Conservation (phyloP, 2,797 vertebrate species). For the Heliangelus exortis region DNA sequence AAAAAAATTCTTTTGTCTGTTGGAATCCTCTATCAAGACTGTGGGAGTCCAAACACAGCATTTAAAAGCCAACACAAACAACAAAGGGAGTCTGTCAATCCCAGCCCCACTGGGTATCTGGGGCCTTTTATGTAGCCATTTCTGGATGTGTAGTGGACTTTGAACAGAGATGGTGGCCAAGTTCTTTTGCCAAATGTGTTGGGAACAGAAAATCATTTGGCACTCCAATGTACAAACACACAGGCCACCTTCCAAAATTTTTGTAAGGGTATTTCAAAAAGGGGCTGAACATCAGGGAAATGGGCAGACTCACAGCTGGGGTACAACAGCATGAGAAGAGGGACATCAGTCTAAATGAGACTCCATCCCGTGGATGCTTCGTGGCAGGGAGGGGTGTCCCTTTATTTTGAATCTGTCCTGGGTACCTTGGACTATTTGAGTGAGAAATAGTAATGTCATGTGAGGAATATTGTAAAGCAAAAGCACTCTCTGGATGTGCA, state of each 20-base stretch:
- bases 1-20: neutral
- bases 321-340: rapidly evolving
- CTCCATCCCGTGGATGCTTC: neutral
- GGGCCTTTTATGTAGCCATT: conserved; percentile 9
- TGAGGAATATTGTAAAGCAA: neutral
- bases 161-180: conserved; percentile 12
- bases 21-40: neutral
- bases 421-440: neutral
- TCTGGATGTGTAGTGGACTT: conserved; percentile 9
- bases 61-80: conserved; percentile 25
- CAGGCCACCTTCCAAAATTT: neutral
- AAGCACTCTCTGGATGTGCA: neutral
- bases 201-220: neutral
- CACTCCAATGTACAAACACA: neutral
- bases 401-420: neutral
- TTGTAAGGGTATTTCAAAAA: neutral
- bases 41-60: neutral
- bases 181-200: conserved; percentile 43
- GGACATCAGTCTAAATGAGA: neutral
- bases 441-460: neutral
- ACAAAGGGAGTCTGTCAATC: conserved; percentile 26
- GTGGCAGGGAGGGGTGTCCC: neutral
- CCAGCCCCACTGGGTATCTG: neutral
- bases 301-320: neutral
- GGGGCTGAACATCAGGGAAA: neutral